These are phyloP conservation scores for Cyanistes caeruleus DNA, from an alignment of 2,113 vertebrate species.

Conservation along the genomic window DNA sequence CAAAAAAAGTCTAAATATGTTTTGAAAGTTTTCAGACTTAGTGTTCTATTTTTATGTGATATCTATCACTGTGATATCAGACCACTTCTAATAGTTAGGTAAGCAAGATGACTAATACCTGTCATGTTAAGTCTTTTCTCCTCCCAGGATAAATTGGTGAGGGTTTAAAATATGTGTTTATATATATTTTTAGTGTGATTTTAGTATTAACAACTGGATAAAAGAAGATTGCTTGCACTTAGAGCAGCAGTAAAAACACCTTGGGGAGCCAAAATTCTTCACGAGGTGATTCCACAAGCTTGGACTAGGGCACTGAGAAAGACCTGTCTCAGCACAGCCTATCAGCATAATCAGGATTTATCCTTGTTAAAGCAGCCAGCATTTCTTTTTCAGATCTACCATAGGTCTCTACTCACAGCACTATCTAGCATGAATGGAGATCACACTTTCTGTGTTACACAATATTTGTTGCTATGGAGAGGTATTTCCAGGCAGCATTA, in stretches of 20 bases:
- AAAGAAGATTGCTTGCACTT: not conserved
- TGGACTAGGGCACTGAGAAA: not conserved
- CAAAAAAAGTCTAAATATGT: not conserved
- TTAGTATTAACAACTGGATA: not conserved
- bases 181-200: not conserved
- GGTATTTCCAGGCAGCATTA: not conserved
- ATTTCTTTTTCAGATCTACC: not conserved
- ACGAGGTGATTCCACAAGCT: not conserved
- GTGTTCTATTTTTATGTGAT: not conserved
- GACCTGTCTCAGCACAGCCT: not conserved
- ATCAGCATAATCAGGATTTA: not conserved
- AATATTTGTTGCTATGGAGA: not conserved
- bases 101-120: not conserved
- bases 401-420: not conserved
- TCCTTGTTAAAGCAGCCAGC: not conserved
- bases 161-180: not conserved
- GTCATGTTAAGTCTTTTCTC: not conserved
- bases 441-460: not conserved
- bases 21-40: not conserved
- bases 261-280: not conserved
- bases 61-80: not conserved
- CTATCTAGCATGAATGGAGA: not conserved
- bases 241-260: not conserved
- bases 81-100: not conserved
- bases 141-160: not conserved